Evolutionary conservation across 2,797 vertebrate genomes (phyloP).

Genomic region (Acipenser oxyrinchus): DNA sequence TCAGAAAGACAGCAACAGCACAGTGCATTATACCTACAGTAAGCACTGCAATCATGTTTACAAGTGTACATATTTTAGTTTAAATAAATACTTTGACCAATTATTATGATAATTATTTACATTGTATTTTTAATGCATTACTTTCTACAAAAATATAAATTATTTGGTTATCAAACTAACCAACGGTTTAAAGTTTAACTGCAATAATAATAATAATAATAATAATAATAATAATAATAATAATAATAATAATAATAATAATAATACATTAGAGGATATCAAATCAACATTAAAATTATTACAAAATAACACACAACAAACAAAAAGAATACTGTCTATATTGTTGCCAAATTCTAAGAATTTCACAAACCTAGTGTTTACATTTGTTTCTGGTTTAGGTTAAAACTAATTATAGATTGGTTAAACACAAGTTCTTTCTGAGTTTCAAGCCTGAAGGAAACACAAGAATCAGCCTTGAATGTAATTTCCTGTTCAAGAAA

Average conservation of each 20-base stretch:
- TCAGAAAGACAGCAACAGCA: too few relatives aligned
- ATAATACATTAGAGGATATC: not conserved
- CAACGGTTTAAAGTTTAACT: too few relatives aligned
- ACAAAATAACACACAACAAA: too few relatives aligned
- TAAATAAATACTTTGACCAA: too few relatives aligned
- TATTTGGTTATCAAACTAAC: too few relatives aligned
- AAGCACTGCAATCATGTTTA: too few relatives aligned
- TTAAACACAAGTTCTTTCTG: constrained; percentile 47
- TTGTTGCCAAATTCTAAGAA: constrained; percentile 7
- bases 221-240: constrained; percentile 15
- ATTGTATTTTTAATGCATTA: too few relatives aligned
- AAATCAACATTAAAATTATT: too few relatives aligned
- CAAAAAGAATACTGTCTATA: constrained; percentile 2
- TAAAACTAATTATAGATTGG: constrained; percentile 55
- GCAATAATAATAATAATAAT: not conserved
- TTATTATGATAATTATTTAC: too few relatives aligned
- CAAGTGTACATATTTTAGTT: too few relatives aligned
- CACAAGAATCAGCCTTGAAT: constrained; percentile 58
- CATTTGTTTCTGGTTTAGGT: constrained; percentile 41
- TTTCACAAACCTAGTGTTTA: not conserved
- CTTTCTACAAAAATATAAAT: too few relatives aligned
- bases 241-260: constrained; percentile 26
- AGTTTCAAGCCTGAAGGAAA: constrained; percentile 61
- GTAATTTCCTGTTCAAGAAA: constrained; percentile 61
- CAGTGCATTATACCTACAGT: too few relatives aligned